Conservation (phyloP, 2,113 vertebrate species). For the Merops nubicus region DNA sequence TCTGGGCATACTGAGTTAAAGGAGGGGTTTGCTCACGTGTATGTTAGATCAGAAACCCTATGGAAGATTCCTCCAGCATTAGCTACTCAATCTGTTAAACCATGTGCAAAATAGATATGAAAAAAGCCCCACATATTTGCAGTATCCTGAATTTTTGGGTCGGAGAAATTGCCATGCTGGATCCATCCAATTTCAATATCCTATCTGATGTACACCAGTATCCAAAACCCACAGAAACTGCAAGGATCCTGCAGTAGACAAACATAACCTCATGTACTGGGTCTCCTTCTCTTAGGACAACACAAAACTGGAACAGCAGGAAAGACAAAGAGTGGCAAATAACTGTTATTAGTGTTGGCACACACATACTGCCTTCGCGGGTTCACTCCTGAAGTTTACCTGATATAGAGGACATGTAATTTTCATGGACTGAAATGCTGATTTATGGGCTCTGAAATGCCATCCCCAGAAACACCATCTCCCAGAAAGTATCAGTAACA, state of each 20-base stretch:
- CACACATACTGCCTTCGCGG: neutral
- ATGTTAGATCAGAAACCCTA: neutral
- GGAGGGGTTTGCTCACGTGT: neutral
- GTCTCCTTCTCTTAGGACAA: neutral
- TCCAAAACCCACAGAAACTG: neutral
- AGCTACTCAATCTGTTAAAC: neutral
- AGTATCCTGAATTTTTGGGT: neutral
- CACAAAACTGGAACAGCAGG: neutral
- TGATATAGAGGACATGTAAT: neutral
- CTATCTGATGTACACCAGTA: neutral
- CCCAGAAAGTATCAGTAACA: neutral
- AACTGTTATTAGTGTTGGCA: neutral
- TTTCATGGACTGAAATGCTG: conserved; percentile 10
- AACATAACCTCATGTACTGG: neutral
- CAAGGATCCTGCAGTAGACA: neutral
- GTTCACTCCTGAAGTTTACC: neutral
- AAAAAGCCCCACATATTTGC: neutral
- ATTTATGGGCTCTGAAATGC: neutral
- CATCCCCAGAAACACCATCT: neutral
- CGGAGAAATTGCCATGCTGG: neutral
- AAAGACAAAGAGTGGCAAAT: neutral
- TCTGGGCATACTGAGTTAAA: neutral
- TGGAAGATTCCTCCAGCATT: neutral
- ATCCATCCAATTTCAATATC: neutral
- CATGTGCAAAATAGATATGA: neutral